phyloP scores from a whole-genome alignment of 2,888 invertebrate species.

The Diaphora mendica region DNA sequence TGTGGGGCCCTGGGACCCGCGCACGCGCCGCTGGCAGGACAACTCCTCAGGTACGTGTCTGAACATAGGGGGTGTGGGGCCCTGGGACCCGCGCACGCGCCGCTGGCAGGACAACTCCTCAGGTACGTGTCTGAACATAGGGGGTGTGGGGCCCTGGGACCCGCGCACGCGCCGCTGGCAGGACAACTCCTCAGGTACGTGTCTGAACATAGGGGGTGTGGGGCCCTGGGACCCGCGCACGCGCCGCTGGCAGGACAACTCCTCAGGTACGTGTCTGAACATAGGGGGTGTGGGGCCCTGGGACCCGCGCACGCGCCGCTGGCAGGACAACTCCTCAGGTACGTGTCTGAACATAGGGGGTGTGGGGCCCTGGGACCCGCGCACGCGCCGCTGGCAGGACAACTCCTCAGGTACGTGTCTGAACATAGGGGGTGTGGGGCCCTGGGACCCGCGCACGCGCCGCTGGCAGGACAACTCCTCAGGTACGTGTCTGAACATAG shows the following conservation, averaged over 20 bases:
- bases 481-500: too few species aligned
- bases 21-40: not conserved
- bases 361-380: not conserved
- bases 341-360: not conserved
- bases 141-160: not conserved
- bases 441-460: not conserved
- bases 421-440: too few species aligned
- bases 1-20: not conserved
- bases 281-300: not conserved
- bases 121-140: not conserved
- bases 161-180: not conserved
- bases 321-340: not conserved
- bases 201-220: conserved; percentile 81
- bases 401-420: not conserved
- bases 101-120: not conserved
- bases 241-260: conserved; percentile 90
- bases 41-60: not conserved
- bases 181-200: not conserved
- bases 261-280: conserved; percentile 60
- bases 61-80: too few species aligned
- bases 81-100: not conserved
- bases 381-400: not conserved
- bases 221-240: conserved; percentile 88
- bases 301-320: not conserved
- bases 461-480: too few species aligned